Evolutionary conservation across 2,797 vertebrate species (phyloP).

Genomic region (Agapornis canus): DNA sequence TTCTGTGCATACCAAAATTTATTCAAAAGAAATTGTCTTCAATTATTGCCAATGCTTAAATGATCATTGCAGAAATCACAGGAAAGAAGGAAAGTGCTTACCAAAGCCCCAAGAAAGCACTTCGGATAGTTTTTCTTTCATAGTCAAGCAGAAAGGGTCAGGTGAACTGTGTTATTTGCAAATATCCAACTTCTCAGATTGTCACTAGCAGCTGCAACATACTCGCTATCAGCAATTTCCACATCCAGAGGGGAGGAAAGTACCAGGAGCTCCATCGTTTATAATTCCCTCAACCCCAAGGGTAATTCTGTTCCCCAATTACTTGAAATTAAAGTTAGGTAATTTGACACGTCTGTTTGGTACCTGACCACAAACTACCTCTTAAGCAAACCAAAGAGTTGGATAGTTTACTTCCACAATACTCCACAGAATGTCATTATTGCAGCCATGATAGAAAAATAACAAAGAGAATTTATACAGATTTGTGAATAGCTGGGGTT

Average conservation of each 20-base stretch:
- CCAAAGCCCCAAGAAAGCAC: slow-evolving; percentile 37
- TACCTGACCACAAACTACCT: slow-evolving; percentile 78
- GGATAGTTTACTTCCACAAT: slow-evolving; percentile 48
- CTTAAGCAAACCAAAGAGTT: slow-evolving; percentile 63
- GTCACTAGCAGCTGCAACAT: slow-evolving; percentile 57
- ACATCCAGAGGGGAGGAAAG: slow-evolving; percentile 56
- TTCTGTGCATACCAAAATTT: not conserved
- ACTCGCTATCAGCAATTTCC: slow-evolving; percentile 66
- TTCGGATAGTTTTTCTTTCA: slow-evolving; percentile 39
- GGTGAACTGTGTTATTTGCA: slow-evolving; percentile 40
- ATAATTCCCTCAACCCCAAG: slow-evolving; percentile 62
- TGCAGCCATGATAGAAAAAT: slow-evolving; percentile 40
- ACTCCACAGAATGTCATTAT: slow-evolving; percentile 44
- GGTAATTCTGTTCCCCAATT: slow-evolving; percentile 73
- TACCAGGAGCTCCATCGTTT: slow-evolving; percentile 45
- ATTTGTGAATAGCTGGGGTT: slow-evolving; percentile 1
- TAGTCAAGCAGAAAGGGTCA: slow-evolving; percentile 35
- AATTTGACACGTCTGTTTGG: slow-evolving; percentile 77
- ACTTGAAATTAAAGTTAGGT: slow-evolving; percentile 79
- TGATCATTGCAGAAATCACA: slow-evolving; percentile 24
- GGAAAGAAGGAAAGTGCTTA: slow-evolving; percentile 24
- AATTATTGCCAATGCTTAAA: not conserved
- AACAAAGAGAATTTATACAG: slow-evolving; percentile 51
- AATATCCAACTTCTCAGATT: slow-evolving; percentile 55
- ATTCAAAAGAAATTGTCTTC: not conserved